Percentiles rank a stretch among this genome's conserved stretches.
These are phyloP conservation scores for Conistra vaccinii DNA, from an alignment of 2,888 invertebrate genomes.

Conservation along the genomic window DNA sequence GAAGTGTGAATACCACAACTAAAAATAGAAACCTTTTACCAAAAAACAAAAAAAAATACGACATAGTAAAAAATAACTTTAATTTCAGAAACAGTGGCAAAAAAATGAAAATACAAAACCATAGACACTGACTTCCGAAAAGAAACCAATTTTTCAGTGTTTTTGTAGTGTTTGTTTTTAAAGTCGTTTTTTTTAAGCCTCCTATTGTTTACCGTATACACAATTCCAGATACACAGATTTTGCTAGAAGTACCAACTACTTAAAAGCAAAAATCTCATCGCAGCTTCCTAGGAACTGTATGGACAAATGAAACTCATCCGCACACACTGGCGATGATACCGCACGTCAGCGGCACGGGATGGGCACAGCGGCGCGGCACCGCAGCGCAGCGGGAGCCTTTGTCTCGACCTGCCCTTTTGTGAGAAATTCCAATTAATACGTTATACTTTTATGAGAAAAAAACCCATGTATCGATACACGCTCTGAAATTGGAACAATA, in stretches of 20 bases:
- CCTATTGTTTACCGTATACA: not conserved
- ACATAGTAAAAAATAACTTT: too few relatives aligned
- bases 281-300: slow-evolving; percentile 56
- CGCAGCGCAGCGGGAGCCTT: slow-evolving; percentile 69
- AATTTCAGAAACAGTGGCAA: too few relatives aligned
- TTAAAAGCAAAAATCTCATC: not conserved
- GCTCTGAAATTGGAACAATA: slow-evolving; percentile 73
- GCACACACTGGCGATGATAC: slow-evolving; percentile 69
- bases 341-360: slow-evolving; percentile 72
- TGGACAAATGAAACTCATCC: slow-evolving; percentile 69
- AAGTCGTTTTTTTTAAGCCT: too few relatives aligned
- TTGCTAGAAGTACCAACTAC: not conserved
- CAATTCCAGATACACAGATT: not conserved
- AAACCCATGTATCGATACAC: slow-evolving; percentile 71
- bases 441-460: slow-evolving; percentile 74
- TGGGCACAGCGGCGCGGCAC: slow-evolving; percentile 61
- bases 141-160: too few relatives aligned
- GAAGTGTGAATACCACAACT: too few relatives aligned
- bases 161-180: too few relatives aligned
- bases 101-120: too few relatives aligned
- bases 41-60: too few relatives aligned
- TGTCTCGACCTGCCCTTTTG: slow-evolving; percentile 78
- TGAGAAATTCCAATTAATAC: slow-evolving; percentile 83
- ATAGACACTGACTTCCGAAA: too few relatives aligned
- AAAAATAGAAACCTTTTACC: too few relatives aligned